These are phyloP conservation scores for Cremastinae sp. DNA, from an alignment of 2,888 invertebrate species.

Conservation along the genomic window DNA sequence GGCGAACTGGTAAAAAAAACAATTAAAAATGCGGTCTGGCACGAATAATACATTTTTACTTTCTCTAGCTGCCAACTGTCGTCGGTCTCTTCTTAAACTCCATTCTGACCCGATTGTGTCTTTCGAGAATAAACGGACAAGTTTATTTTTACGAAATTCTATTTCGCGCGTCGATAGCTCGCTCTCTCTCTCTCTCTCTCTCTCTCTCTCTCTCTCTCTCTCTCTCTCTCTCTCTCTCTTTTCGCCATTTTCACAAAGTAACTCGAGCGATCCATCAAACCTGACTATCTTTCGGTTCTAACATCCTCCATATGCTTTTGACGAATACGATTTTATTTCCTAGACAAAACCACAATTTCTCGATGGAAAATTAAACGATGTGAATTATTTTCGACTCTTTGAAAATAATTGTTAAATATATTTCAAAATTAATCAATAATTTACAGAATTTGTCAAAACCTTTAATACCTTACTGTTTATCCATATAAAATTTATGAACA, in stretches of 20 bases:
- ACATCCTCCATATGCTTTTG: constrained; percentile 33
- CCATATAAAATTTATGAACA: too few relatives aligned
- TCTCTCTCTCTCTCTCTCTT: constrained; percentile 12
- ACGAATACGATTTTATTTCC: constrained; percentile 3
- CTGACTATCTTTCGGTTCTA: constrained; percentile 38
- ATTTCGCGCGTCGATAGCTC: constrained; percentile 51
- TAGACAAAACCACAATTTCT: not conserved
- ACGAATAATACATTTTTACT: constrained; percentile 17
- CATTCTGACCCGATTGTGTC: constrained; percentile 49
- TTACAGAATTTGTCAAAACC: too few relatives aligned
- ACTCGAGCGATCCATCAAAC: constrained; percentile 51
- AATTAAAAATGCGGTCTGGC: not conserved
- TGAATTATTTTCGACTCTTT: too few relatives aligned
- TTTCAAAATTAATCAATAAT: too few relatives aligned
- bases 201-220: constrained; percentile 11
- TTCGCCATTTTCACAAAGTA: constrained; percentile 39
- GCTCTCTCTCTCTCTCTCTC: constrained; percentile 9
- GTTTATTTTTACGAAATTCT: constrained; percentile 58
- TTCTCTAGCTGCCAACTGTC: constrained; percentile 37
- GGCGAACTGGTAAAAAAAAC: not conserved
- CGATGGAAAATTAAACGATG: too few relatives aligned
- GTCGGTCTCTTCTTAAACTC: constrained; percentile 24
- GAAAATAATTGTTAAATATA: too few relatives aligned
- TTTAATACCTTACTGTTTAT: too few relatives aligned
- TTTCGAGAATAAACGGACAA: constrained; percentile 48